Conservation (phyloP, 2,113 vertebrate genomes). For the Helogale parvula region DNA sequence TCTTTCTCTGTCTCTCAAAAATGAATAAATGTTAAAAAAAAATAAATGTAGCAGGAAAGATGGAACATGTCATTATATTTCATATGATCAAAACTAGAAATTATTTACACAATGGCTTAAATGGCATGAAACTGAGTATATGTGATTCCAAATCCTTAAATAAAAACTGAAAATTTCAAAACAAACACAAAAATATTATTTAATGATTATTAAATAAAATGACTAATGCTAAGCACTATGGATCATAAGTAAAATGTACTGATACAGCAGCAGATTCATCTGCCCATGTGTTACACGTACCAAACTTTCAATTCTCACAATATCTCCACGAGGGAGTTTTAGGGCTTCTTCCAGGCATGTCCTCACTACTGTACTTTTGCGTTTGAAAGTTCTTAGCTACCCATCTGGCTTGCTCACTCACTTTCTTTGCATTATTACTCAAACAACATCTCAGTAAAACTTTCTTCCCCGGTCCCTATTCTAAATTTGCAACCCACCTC, state of each 20-base stretch:
- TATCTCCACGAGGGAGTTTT: background rate
- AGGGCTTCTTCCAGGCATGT: background rate
- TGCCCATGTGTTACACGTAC: background rate
- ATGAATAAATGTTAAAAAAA: too few relatives aligned
- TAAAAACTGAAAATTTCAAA: conserved; percentile 16
- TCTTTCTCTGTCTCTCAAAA: too few relatives aligned
- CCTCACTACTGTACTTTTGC: too few relatives aligned
- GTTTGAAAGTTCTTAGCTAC: background rate
- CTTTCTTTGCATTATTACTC: background rate
- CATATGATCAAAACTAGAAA: background rate
- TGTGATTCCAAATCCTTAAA: background rate
- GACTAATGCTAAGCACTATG: background rate
- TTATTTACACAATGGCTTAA: background rate
- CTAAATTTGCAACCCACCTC: background rate
- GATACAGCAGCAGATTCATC: background rate
- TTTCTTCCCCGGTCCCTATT: background rate
- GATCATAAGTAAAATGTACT: background rate
- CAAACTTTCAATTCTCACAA: background rate
- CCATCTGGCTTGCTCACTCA: background rate
- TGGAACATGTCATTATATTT: background rate
- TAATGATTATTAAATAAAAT: conserved; percentile 29
- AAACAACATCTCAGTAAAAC: background rate
- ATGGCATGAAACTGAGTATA: background rate
- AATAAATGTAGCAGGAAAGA: background rate
- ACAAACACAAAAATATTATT: conserved; percentile 21